phyloP scores from a whole-genome alignment of 2,113 vertebrate species.

The Oncorhynchus keta region DNA sequence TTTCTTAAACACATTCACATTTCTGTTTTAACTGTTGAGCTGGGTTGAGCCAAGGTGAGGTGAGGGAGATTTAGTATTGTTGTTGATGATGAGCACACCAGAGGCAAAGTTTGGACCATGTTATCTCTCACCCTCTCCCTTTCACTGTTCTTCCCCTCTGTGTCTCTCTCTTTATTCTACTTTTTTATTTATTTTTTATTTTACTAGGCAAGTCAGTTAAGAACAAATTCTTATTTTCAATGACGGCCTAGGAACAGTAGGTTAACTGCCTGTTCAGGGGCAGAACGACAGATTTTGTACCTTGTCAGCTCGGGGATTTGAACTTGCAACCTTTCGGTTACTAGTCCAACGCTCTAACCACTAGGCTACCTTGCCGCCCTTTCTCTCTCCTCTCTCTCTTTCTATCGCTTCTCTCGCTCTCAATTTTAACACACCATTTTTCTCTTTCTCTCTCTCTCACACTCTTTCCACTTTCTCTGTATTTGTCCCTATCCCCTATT shows the following conservation, averaged over 20 bases:
- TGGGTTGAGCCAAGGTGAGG: neutral
- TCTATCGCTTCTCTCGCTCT: neutral
- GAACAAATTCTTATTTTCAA: no score
- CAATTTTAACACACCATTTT: no score
- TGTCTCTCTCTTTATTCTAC: no score
- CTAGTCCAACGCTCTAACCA: no score
- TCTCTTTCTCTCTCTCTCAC: neutral
- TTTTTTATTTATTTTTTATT: no score
- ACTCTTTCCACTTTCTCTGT: neutral
- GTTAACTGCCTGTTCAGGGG: no score
- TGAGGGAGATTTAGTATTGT: conserved; percentile 16
- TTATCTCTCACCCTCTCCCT: neutral
- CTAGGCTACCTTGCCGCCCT: no score
- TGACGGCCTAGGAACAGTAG: no score
- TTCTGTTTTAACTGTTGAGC: conserved; percentile 4
- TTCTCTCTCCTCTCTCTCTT: neutral
- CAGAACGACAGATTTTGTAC: no score
- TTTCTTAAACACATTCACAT: conserved; percentile 17
- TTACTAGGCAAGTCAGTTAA: no score
- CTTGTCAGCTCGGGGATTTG: no score
- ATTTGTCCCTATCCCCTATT: neutral
- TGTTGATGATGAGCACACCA: conserved; percentile 17
- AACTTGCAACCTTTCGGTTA: no score
- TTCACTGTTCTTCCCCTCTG: neutral
- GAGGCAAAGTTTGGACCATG: neutral